Evolutionary conservation across 1,140 invertebrate genomes (phyloP).

Genomic region (Popillia japonica): DNA sequence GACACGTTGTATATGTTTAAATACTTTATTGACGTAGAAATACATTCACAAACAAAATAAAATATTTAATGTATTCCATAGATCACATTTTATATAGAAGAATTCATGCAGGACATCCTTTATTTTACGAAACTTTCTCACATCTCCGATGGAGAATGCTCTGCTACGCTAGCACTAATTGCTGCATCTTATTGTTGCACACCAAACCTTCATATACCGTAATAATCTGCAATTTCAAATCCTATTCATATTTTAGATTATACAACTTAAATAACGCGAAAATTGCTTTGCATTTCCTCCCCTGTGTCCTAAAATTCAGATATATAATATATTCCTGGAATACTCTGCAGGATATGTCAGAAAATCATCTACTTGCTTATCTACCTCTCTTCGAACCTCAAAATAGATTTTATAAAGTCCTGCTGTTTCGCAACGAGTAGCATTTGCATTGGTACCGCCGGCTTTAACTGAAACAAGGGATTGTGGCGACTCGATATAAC

Average conservation of each 20-base stretch:
- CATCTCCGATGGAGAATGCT: no score
- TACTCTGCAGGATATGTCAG: conserved; percentile 6
- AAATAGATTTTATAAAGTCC: conserved; percentile 16
- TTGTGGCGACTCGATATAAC: neutral
- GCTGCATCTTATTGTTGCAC: no score
- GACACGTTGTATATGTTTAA: no score
- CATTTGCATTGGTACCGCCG: neutral
- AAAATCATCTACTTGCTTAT: neutral
- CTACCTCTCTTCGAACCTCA: neutral
- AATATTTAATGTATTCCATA: no score
- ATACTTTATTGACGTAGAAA: no score
- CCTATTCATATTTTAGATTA: neutral
- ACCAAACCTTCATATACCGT: no score
- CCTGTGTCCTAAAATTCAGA: neutral
- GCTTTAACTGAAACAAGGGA: conserved; percentile 9
- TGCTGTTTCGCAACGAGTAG: neutral
- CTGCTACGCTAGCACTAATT: no score
- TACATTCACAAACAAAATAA: no score
- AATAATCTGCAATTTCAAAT: neutral
- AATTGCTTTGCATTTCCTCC: neutral
- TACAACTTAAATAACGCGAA: neutral
- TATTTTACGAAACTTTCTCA: no score
- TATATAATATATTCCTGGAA: neutral
- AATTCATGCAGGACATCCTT: no score
- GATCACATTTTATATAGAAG: no score